phyloP scores from a whole-genome alignment of 64 coral and sea anemone species.

The Montipora sp. region DNA sequence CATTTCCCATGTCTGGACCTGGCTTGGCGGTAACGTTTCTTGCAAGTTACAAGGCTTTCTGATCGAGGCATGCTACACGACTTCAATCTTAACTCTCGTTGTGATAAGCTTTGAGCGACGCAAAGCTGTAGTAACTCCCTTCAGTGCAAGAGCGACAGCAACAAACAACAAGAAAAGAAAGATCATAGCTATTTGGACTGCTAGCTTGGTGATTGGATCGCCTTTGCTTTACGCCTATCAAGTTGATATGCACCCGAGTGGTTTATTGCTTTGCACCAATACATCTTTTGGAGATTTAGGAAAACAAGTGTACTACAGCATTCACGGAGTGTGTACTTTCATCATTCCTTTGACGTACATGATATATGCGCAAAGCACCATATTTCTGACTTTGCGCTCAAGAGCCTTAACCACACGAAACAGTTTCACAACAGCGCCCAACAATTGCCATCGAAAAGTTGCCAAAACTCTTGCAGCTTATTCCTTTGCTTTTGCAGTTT shows the following conservation, averaged over 20 bases:
- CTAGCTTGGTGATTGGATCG: constrained; percentile 6
- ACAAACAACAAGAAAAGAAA: not conserved
- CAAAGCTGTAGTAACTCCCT: constrained; percentile 15
- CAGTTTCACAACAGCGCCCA: not conserved
- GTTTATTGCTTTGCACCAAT: constrained; percentile 5
- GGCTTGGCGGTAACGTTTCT: constrained; percentile 48
- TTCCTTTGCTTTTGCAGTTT: too few species aligned
- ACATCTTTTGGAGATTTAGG: constrained; percentile 20
- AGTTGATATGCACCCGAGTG: not conserved
- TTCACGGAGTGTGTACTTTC: constrained; percentile 25
- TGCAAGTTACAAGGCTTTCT: constrained; percentile 55
- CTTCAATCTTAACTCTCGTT: constrained; percentile 45
- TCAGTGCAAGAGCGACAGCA: not conserved
- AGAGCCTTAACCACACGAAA: constrained; percentile 2
- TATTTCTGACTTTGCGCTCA: constrained; percentile 24
- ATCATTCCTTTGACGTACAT: constrained; percentile 5
- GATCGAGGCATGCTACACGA: constrained; percentile 52
- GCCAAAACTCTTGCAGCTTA: too few species aligned
- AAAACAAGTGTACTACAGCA: constrained; percentile 45
- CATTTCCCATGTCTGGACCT: constrained; percentile 22
- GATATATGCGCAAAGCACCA: constrained; percentile 34
- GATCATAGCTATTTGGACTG: not conserved
- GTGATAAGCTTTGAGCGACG: constrained; percentile 38
- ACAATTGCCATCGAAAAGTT: too few species aligned
- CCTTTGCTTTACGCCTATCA: constrained; percentile 50